These are phyloP conservation scores for Choristoneura rosaceana DNA, from an alignment of 2,888 invertebrate species.

Conservation along the genomic window DNA sequence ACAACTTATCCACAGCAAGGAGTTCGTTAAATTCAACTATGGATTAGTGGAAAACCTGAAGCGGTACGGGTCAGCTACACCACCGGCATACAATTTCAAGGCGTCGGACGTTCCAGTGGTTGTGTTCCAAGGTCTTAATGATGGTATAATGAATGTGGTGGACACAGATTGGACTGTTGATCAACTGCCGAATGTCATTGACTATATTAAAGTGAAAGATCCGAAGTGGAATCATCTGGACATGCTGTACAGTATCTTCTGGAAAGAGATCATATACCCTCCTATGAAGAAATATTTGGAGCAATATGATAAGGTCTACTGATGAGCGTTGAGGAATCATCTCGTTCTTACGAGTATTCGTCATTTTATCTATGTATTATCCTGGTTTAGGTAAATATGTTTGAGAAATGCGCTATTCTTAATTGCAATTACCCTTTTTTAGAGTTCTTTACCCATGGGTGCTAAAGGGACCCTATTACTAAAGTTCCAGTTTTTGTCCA, in stretches of 20 bases:
- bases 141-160: conserved; percentile 86
- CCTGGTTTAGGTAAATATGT: too few species aligned
- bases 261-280: conserved; percentile 18
- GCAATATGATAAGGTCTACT: background rate
- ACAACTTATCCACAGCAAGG: conserved; percentile 56
- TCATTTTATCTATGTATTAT: too few species aligned
- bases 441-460: too few species aligned
- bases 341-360: too few species aligned
- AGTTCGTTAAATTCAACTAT: conserved; percentile 69
- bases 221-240: conserved; percentile 59
- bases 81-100: conserved; percentile 65
- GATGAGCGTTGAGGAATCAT: too few species aligned
- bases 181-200: conserved; percentile 84
- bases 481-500: too few species aligned
- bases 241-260: conserved; percentile 47
- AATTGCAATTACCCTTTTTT: too few species aligned
- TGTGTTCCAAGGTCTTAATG: conserved; percentile 65
- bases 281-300: conserved; percentile 22
- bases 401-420: too few species aligned
- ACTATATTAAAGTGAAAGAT: conserved; percentile 83
- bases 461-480: too few species aligned
- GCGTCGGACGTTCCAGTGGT: conserved; percentile 63
- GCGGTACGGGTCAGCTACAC: conserved; percentile 58
- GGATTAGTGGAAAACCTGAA: conserved; percentile 60
- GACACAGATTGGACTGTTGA: conserved; percentile 83